Conservation (phyloP, 2,888 invertebrate species). For the Dasysyrphus tricinctus region DNA sequence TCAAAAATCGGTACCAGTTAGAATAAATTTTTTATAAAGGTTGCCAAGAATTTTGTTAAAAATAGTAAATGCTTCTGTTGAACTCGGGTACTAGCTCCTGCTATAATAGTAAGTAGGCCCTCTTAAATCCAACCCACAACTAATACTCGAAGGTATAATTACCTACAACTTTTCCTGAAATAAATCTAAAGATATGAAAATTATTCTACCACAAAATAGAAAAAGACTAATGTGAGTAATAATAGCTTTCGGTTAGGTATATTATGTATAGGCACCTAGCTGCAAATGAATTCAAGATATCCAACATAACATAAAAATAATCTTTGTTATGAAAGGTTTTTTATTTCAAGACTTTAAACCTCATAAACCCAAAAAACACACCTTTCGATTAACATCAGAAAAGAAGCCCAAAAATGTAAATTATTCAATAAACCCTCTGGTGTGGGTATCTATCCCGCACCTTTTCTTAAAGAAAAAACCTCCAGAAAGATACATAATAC, state of each 20-base stretch:
- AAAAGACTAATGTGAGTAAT: neutral
- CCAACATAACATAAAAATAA: neutral
- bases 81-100: no score
- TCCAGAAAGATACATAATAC: conserved; percentile 11
- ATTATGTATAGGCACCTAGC: no score
- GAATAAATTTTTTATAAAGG: no score
- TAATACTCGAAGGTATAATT: no score
- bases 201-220: neutral
- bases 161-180: no score
- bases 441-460: neutral
- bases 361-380: neutral
- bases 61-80: no score
- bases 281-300: neutral
- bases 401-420: neutral
- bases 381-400: neutral
- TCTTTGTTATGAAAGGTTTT: neutral
- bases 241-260: no score
- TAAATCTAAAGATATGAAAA: neutral
- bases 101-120: no score
- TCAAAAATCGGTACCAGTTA: no score
- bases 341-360: neutral
- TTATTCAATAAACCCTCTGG: neutral
- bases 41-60: no score
- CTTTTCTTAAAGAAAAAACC: conserved; percentile 19
- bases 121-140: no score